Percentiles rank a stretch among this genome's conserved stretches.
Conservation (phyloP, 1,140 invertebrate genomes). For the Bicyclus anynana region DNA sequence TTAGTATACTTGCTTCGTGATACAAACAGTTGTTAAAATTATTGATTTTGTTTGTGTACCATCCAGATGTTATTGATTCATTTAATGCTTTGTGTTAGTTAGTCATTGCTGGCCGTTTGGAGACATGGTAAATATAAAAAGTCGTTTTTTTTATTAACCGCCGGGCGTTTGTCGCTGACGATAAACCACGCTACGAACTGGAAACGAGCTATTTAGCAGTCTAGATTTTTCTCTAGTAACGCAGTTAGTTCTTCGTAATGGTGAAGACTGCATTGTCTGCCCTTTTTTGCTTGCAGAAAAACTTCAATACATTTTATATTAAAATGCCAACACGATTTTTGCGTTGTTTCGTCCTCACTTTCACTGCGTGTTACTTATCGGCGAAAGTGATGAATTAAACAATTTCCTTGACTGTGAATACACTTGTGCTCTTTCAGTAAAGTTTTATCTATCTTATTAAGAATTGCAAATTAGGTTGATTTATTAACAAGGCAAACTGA, state of each 20-base stretch:
- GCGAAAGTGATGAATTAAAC: conserved; percentile 20
- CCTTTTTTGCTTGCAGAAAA: background rate
- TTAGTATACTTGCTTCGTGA: conserved; percentile 43
- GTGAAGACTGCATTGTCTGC: too few relatives aligned
- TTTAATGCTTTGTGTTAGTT: conserved; percentile 24
- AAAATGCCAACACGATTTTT: background rate
- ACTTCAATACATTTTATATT: background rate
- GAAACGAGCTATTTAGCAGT: background rate
- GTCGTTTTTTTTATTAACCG: background rate
- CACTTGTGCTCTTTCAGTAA: too few relatives aligned
- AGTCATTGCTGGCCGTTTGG: conserved; percentile 13
- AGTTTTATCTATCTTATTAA: too few relatives aligned
- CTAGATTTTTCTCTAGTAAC: background rate
- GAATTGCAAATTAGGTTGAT: too few relatives aligned
- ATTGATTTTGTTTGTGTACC: conserved; percentile 75
- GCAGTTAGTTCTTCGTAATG: too few relatives aligned
- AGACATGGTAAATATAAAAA: conserved; percentile 3
- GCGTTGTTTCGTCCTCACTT: conserved; percentile 29
- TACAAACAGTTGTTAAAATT: conserved; percentile 48
- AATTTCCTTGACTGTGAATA: background rate
- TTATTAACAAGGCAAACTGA: too few relatives aligned
- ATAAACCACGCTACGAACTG: background rate
- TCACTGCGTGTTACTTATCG: conserved; percentile 29
- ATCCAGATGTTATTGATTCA: conserved; percentile 63
- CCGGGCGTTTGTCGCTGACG: background rate